Evolutionary conservation across 2,113 vertebrate species (phyloP), one percentile per base, ranked within the genome.

Genomic region (Oncorhynchus kisutch): DNA sequence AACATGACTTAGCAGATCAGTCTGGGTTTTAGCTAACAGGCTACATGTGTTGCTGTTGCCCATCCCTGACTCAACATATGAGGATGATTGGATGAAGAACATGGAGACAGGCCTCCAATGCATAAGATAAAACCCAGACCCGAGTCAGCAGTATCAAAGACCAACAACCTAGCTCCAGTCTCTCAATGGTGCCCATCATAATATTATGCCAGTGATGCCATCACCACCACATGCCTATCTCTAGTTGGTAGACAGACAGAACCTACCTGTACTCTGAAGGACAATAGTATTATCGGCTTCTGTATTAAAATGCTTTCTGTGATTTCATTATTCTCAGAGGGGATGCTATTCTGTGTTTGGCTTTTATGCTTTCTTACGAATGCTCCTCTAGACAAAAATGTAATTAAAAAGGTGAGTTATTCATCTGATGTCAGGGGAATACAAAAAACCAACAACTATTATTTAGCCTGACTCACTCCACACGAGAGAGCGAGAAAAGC

Each of bases 331-430:
- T 71, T 7, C 84, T 85, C 81, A 22, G 62, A 89, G 73, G 77
- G 69, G 64, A 81, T 80, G 74, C 77, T 75, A 73, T 85, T 80
- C 78, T 85, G 70, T 59, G 29, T 12, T 68, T 80, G 14, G 81
- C 75, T 80, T 81, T 81, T 77, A 80, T 79, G 78, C 76, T 48
- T 73, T 78, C 73, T 73, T 76, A 74, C 77, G 66, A 75, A 70
- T 39, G 75, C 81, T 77, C 75, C 78, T 70, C 64, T 84, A 84
- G 29, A 83, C 83, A 78, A 88, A 88, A 87, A 81, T 49, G 68
- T 86, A 89, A 91, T 91, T 90, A 91, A 91, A 91, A 90, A 85
- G 69, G 82, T 62, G 86, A 76, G 81, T 88, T 90, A 90, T 90
- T 89, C 91, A 92, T 91, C 85, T 88, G 72, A 79, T 73, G 88